These are phyloP conservation scores for Chrysochloris asiatica DNA, from an alignment of 2,113 vertebrate species.

Conservation along the genomic window DNA sequence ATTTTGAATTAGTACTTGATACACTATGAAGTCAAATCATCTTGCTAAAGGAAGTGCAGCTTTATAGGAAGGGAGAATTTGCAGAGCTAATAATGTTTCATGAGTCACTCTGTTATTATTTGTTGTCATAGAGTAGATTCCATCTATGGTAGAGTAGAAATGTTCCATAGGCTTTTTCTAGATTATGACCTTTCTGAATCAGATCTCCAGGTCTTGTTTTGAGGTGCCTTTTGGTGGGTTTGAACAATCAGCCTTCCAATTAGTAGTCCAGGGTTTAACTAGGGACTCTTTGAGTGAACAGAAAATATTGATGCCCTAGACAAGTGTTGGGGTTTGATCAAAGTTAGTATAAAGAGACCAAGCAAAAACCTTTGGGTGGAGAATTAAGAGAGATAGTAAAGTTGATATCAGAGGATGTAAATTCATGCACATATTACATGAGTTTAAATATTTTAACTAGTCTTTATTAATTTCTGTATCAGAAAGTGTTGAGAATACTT, in stretches of 20 bases:
- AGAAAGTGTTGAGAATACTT: not conserved
- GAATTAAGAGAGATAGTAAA: not conserved
- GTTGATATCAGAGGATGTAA: not conserved
- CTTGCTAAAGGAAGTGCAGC: constrained; percentile 7
- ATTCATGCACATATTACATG: not conserved
- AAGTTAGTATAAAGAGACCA: not conserved
- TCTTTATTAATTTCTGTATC: not conserved
- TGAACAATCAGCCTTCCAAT: not conserved
- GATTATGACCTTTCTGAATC: not conserved
- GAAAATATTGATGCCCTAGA: no score
- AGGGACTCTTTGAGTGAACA: not conserved
- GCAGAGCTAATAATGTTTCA: not conserved
- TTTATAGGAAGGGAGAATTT: not conserved
- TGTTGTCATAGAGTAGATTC: not conserved
- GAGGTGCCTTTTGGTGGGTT: not conserved
- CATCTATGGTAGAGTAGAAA: not conserved
- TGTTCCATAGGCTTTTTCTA: not conserved
- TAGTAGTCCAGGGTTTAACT: not conserved
- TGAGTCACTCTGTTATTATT: not conserved
- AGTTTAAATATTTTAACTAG: not conserved
- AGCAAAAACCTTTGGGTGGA: not conserved
- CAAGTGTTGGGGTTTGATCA: not conserved
- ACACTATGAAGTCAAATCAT: not conserved
- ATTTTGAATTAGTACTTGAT: not conserved
- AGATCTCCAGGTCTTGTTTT: not conserved